Conservation (phyloP, 2,888 invertebrate species). For the Cylloceria caligata region DNA sequence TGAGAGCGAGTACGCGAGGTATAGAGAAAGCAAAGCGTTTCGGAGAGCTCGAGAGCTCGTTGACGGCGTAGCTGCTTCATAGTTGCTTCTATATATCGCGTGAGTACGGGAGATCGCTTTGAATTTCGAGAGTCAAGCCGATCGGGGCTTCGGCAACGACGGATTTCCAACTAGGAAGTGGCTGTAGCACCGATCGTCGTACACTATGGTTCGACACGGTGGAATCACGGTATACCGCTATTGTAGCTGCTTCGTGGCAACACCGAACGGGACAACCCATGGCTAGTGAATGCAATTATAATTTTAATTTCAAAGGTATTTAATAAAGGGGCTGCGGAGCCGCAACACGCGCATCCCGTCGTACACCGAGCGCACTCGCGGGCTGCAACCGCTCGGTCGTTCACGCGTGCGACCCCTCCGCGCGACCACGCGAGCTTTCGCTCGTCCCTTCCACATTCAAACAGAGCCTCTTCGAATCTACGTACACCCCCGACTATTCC, state of each 20-base stretch:
- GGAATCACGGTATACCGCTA: not conserved
- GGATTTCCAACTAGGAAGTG: conserved; percentile 27
- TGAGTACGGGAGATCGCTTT: conserved; percentile 22
- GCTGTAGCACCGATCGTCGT: not conserved
- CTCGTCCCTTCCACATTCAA: conserved; percentile 54
- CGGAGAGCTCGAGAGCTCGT: conserved; percentile 8
- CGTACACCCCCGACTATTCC: conserved; percentile 72
- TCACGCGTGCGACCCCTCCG: conserved; percentile 67
- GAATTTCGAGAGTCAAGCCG: conserved; percentile 29
- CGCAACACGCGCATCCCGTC: conserved; percentile 31
- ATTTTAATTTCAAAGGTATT: conserved; percentile 85
- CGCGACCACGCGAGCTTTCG: conserved; percentile 60
- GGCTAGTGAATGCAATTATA: conserved; percentile 84
- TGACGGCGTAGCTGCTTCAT: conserved; percentile 10
- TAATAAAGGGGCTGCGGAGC: conserved; percentile 80
- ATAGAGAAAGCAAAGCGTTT: conserved; percentile 31
- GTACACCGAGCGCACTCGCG: conserved; percentile 1
- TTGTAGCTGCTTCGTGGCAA: conserved; percentile 57
- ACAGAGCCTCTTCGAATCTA: conserved; percentile 59
- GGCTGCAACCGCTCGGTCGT: conserved; percentile 19
- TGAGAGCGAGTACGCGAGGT: not conserved
- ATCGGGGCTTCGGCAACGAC: conserved; percentile 49
- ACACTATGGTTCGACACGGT: not conserved
- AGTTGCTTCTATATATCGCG: not conserved
- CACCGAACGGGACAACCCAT: conserved; percentile 74